phyloP scores from a whole-genome alignment of 2,797 vertebrate species.

The Gephyroberyx darwinii region DNA sequence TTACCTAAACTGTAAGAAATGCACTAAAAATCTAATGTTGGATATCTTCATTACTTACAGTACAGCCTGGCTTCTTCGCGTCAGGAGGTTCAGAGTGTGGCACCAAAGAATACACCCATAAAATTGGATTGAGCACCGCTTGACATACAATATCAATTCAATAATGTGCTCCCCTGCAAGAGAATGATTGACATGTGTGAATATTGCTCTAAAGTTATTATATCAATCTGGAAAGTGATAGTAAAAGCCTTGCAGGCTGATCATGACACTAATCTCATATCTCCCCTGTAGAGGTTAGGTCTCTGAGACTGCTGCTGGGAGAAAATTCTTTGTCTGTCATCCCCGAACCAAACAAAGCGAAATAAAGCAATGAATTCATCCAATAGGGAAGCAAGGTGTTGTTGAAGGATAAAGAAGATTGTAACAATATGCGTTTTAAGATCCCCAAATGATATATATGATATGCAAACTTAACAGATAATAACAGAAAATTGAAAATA shows the following conservation, averaged over 20 bases:
- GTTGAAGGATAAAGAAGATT: too few relatives aligned
- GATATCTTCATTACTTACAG: too few relatives aligned
- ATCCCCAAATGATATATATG: too few relatives aligned
- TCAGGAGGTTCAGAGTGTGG: too few relatives aligned
- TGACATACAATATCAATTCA: conserved; percentile 61
- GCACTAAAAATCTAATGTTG: too few relatives aligned
- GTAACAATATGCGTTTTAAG: too few relatives aligned
- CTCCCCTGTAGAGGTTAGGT: conserved; percentile 6
- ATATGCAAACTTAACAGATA: too few relatives aligned
- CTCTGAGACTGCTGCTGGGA: conserved; percentile 12
- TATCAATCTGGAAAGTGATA: conserved; percentile 43
- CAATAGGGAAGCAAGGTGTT: too few relatives aligned
- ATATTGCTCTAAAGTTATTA: conserved; percentile 38
- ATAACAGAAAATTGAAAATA: too few relatives aligned
- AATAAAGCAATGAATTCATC: too few relatives aligned
- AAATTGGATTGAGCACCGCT: conserved; percentile 39
- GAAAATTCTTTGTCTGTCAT: conserved; percentile 20
- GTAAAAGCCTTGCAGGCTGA: conserved; percentile 37
- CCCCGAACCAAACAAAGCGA: conserved; percentile 4
- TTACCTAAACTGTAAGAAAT: neutral
- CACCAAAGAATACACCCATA: too few relatives aligned
- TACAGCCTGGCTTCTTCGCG: too few relatives aligned
- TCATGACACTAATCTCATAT: conserved; percentile 24
- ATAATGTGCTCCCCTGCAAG: neutral
- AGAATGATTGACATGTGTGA: conserved; percentile 64